Percentiles rank a stretch among this genome's conserved stretches.
Evolutionary conservation across 2,797 vertebrate species (phyloP).

Genomic region (Enteromius trimaculatus): DNA sequence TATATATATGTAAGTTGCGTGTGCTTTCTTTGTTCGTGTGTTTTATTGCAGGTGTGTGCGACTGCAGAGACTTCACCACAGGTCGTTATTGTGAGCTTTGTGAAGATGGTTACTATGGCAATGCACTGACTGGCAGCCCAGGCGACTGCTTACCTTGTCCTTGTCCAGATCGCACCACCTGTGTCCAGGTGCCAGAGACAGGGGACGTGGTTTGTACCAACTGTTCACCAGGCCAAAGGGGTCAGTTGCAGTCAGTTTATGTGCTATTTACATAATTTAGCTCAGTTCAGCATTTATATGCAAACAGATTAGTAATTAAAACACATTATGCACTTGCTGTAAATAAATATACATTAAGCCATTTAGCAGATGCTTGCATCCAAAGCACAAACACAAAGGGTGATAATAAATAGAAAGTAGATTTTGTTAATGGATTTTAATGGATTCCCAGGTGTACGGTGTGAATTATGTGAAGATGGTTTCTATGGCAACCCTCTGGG

Average conservation of each 20-base stretch:
- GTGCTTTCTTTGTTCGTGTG: slow-evolving; percentile 15
- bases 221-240: slow-evolving; percentile 87
- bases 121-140: slow-evolving; percentile 77
- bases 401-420: neutral
- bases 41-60: slow-evolving; percentile 82
- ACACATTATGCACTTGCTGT: neutral
- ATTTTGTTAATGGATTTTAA: slow-evolving; percentile 7
- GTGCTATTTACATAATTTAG: neutral
- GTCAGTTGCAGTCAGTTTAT: slow-evolving; percentile 69
- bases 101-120: slow-evolving; percentile 86
- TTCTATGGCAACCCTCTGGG: slow-evolving; percentile 91
- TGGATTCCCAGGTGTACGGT: slow-evolving; percentile 80
- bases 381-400: neutral
- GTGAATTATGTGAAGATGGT: slow-evolving; percentile 90
- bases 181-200: slow-evolving; percentile 73
- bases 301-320: neutral
- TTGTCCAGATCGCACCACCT: slow-evolving; percentile 83
- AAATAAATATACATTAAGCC: neutral
- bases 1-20: slow-evolving; percentile 5
- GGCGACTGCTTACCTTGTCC: slow-evolving; percentile 87
- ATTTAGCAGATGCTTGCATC: neutral
- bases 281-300: neutral
- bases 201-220: slow-evolving; percentile 89
- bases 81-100: slow-evolving; percentile 88
- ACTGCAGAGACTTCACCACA: slow-evolving; percentile 84